Percentiles rank a stretch among this genome's conserved stretches.
Conservation (phyloP, 2,113 vertebrate species). For the Polypterus senegalus region DNA sequence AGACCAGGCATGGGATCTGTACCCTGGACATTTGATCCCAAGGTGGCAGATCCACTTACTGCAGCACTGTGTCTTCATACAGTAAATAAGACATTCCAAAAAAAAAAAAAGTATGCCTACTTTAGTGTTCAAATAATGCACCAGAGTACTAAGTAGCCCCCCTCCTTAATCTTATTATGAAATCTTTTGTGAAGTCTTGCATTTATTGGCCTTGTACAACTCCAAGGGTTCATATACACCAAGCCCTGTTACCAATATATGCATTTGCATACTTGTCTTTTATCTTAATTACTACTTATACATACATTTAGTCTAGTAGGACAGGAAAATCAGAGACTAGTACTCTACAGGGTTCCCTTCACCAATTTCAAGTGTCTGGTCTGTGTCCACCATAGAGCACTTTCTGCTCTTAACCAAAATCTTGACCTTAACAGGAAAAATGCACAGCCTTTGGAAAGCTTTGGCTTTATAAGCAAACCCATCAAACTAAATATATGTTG, state of each 20-base stretch:
- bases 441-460: conserved; percentile 2
- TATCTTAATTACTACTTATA: no score
- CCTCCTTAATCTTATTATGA: no score
- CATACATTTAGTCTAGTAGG: no score
- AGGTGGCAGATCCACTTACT: background rate
- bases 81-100: background rate
- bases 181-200: no score
- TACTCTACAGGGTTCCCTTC: background rate
- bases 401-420: background rate
- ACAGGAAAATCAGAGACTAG: background rate
- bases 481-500: no score
- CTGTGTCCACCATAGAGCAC: background rate
- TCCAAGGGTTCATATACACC: background rate
- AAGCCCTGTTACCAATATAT: no score
- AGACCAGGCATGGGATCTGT: no score
- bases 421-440: background rate
- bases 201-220: conserved; percentile 18
- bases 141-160: no score
- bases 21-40: no score
- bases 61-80: background rate
- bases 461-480: background rate
- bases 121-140: conserved; percentile 17
- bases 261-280: no score
- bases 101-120: conserved; percentile 19
- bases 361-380: background rate